These are phyloP conservation scores for Linnaemya tessellans DNA, from an alignment of 2,888 invertebrate species.

Conservation along the genomic window DNA sequence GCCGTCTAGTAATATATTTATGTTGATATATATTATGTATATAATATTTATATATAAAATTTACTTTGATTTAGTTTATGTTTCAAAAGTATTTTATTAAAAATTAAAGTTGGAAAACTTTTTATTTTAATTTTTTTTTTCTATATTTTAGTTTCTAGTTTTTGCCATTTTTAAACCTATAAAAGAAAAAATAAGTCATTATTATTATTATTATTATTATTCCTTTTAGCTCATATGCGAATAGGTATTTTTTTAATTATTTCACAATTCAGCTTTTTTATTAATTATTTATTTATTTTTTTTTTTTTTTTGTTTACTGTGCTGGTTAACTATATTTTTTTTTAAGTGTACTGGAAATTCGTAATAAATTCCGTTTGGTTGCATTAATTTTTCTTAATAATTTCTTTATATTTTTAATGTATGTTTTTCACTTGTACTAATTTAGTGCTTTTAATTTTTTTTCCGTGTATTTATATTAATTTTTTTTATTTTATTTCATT, in stretches of 20 bases:
- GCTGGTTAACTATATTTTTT: too few relatives aligned
- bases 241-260: conserved; percentile 25
- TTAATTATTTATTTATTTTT: not conserved
- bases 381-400: not conserved
- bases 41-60: conserved; percentile 22
- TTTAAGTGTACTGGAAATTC: too few relatives aligned
- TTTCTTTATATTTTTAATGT: not conserved
- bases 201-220: conserved; percentile 9
- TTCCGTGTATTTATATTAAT: conserved; percentile 55
- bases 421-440: not conserved
- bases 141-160: conserved; percentile 39
- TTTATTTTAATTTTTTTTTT: not conserved
- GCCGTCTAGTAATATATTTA: conserved; percentile 6
- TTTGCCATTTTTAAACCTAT: conserved; percentile 59
- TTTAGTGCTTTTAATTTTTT: conserved; percentile 30
- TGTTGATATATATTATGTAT: conserved; percentile 5
- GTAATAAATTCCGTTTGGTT: not conserved
- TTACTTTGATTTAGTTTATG: conserved; percentile 37
- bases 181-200: conserved; percentile 18
- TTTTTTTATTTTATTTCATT: conserved; percentile 33
- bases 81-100: conserved; percentile 26
- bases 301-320: not conserved
- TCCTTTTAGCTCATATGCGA: too few relatives aligned
- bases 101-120: not conserved
- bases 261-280: not conserved